phyloP scores from a whole-genome alignment of 2,113 vertebrate species.

The Paralichthys olivaceus region DNA sequence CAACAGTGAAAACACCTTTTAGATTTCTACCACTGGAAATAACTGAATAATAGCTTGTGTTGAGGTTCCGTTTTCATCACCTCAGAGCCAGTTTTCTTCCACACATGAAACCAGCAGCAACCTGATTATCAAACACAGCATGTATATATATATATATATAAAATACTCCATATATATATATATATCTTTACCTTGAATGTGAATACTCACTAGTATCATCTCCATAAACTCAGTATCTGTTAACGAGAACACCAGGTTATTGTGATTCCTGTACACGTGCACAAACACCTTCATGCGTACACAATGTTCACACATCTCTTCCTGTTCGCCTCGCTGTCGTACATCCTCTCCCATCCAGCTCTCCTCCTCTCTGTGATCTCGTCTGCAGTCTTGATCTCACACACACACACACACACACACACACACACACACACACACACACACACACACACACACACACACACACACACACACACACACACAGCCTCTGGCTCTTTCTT shows the following conservation, averaged over 20 bases:
- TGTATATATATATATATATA: too few relatives aligned
- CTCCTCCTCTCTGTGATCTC: constrained; percentile 29
- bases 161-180: too few relatives aligned
- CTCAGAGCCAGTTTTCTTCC: background rate
- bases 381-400: constrained; percentile 15
- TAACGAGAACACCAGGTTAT: too few relatives aligned
- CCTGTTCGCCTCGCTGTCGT: constrained; percentile 1
- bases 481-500: constrained; percentile 38
- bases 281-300: too few relatives aligned
- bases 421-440: constrained; percentile 2
- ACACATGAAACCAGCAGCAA: background rate
- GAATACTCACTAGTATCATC: background rate
- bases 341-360: background rate
- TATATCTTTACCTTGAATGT: background rate
- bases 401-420: background rate
- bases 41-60: too few relatives aligned
- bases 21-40: background rate
- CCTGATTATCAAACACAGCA: background rate
- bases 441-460: constrained; percentile 3
- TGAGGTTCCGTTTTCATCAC: background rate
- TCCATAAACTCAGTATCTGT: background rate
- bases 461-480: constrained; percentile 3
- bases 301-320: background rate
- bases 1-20: background rate
- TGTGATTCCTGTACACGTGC: background rate